These are phyloP conservation scores for Petrolisthes cinctipes DNA, from an alignment of 2,888 invertebrate species.

Conservation along the genomic window DNA sequence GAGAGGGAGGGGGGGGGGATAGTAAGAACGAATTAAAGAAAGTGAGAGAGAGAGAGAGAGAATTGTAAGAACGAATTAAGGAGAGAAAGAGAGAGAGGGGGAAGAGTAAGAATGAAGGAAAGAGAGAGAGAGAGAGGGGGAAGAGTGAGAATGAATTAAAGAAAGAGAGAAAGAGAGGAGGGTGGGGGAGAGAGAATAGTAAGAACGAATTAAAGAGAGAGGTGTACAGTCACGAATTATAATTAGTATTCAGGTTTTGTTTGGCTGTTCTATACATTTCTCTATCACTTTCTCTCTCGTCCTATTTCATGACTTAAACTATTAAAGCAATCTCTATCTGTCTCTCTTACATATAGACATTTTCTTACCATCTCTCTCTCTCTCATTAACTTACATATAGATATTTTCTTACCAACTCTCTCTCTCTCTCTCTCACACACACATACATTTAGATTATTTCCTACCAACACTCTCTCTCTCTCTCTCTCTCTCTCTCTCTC, in stretches of 20 bases:
- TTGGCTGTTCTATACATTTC: neutral
- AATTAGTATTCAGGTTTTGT: neutral
- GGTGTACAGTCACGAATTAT: neutral
- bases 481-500: slow-evolving; percentile 22
- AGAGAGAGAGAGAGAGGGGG: no score
- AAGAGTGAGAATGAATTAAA: no score
- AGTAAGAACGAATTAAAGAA: neutral
- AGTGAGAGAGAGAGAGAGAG: neutral
- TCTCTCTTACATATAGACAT: slow-evolving; percentile 14
- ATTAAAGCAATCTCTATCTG: neutral
- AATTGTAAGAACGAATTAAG: neutral
- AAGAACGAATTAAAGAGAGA: neutral
- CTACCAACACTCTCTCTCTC: slow-evolving; percentile 9
- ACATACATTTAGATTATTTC: neutral
- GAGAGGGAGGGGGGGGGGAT: neutral
- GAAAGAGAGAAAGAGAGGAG: slow-evolving; percentile 23
- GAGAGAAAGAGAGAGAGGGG: slow-evolving; percentile 17
- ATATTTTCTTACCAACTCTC: neutral
- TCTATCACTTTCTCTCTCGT: neutral
- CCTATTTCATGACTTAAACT: neutral
- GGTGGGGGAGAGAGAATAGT: slow-evolving; percentile 14
- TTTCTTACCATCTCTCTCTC: neutral
- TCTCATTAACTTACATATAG: no score
- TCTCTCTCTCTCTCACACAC: slow-evolving; percentile 5
- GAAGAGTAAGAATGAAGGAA: no score